Evolutionary conservation across 2,888 invertebrate species (phyloP), one percentile per base, ranked within the genome.

Genomic region (Sminthurinus aureus): DNA sequence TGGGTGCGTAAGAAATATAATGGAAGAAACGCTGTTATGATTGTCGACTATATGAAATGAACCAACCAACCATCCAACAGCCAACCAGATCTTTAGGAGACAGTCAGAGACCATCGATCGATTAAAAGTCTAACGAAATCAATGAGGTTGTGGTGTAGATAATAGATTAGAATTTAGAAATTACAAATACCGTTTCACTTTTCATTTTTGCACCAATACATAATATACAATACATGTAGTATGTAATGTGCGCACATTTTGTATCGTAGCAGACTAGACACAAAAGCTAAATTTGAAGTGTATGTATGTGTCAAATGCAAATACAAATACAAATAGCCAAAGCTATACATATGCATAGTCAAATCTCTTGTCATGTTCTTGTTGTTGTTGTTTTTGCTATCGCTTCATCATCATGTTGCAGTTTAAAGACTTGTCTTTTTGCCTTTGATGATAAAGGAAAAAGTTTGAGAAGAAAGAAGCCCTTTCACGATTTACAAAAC

Each of bases 131-230:
- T 12, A 50, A 76, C 24, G 51, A 52, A 76, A 76, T 76, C 76
- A 18, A 76, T 51, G 76, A 76, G 76, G 38, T 26, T 51, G 75
- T 22, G 20, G 69, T 22, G 20, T 22, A 71, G 71, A 58, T 58
- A 58, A 73, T 73, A 73, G 58, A 76, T 76, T 22, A 76, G 76
- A 76, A 76, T 76, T 76, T 38, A 9, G 73, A 76, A 76, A 76
- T 76, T 58, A 76, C 52, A 76, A 76, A 76, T 76, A 76, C 58
- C 58, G 58, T 76, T 76, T 76, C 76, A 76, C 76, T 76, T 76
- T 76, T 58, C 51, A 15, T 50, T 22, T 20, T 69, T 24, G 69
- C 58, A 18, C 58, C 58, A 58, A 58, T 58, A 58, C 9, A 9
- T 38, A 38, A 9, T 38, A 38, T 38, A 38, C 38, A 38, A 6